Evolutionary conservation across 2,888 invertebrate species (phyloP).

Genomic region (Sclerodermus sp.): DNA sequence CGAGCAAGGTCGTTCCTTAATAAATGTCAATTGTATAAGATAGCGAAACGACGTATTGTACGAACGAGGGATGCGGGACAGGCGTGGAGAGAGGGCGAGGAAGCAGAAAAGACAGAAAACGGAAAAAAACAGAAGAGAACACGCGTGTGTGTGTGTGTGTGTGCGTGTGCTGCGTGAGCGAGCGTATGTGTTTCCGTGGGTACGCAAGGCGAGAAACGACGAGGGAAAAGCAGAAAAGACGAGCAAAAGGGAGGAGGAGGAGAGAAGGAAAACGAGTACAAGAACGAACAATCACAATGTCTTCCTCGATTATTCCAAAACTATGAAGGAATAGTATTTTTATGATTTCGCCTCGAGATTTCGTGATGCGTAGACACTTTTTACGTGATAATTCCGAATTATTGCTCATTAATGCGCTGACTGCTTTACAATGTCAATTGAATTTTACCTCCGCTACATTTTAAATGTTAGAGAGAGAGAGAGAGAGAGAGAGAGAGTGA

Average conservation of each 20-base stretch:
- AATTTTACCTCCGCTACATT: neutral
- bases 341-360: neutral
- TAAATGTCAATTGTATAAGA: conserved; percentile 44
- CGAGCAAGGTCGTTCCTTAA: conserved; percentile 49
- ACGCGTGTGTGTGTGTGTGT: too few species aligned
- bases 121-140: conserved; percentile 6
- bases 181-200: too few species aligned
- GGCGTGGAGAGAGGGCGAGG: neutral
- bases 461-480: too few species aligned
- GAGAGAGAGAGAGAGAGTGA: too few species aligned
- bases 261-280: conserved; percentile 11
- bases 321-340: conserved; percentile 19
- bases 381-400: neutral
- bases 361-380: neutral
- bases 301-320: conserved; percentile 39
- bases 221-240: neutral
- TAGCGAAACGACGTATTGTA: too few species aligned
- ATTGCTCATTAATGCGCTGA: neutral
- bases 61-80: conserved; percentile 1
- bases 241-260: neutral
- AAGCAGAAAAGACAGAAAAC: conserved; percentile 1
- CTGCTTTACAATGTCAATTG: neutral
- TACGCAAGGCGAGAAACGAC: too few species aligned
- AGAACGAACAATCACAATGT: conserved; percentile 40
- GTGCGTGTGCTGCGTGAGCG: too few species aligned